Conservation (phyloP, 2,888 invertebrate genomes). For the Campopleginae sp. region DNA sequence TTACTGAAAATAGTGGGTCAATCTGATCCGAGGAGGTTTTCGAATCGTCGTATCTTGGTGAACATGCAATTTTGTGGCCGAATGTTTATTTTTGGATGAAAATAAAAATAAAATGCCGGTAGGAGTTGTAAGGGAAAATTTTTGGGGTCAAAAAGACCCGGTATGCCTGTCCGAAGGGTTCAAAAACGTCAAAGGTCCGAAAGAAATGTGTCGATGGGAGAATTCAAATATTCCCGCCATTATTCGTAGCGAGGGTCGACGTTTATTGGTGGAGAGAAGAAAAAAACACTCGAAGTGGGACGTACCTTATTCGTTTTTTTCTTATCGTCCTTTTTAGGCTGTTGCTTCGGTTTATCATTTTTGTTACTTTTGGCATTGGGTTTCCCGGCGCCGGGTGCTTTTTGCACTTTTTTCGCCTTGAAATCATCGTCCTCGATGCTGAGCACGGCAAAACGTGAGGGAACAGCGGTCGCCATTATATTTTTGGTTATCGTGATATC, state of each 20-base stretch:
- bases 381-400: slow-evolving; percentile 72
- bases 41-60: no score
- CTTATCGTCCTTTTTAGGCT: slow-evolving; percentile 72
- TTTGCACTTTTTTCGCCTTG: slow-evolving; percentile 84
- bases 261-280: slow-evolving; percentile 63
- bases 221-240: slow-evolving; percentile 69
- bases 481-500: slow-evolving; percentile 57
- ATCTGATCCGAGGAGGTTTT: no score
- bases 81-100: no score
- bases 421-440: slow-evolving; percentile 90
- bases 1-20: neutral
- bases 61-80: no score
- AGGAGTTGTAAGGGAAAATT: no score
- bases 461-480: slow-evolving; percentile 88
- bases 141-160: no score
- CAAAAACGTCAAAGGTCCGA: neutral
- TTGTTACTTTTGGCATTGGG: slow-evolving; percentile 79
- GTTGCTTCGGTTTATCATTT: slow-evolving; percentile 76
- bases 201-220: neutral
- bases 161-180: neutral
- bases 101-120: no score
- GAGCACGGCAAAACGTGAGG: slow-evolving; percentile 90
- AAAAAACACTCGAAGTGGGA: slow-evolving; percentile 62
- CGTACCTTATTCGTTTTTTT: slow-evolving; percentile 80
- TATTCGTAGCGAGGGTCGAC: neutral